These are phyloP conservation scores for Odontothrips loti DNA, from an alignment of 2,888 invertebrate species.

Conservation along the genomic window DNA sequence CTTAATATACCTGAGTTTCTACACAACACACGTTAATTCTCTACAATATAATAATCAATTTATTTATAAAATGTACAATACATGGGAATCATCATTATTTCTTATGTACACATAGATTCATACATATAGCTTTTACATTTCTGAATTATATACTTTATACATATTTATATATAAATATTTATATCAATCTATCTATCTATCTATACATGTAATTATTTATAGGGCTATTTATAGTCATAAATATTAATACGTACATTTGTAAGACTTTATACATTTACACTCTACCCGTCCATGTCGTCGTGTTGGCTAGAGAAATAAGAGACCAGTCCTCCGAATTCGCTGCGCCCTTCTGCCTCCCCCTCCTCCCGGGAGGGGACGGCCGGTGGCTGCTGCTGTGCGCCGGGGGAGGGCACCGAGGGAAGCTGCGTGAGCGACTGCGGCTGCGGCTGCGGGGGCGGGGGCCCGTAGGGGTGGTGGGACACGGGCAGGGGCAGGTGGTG, in stretches of 20 bases:
- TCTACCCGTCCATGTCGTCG: conserved; percentile 54
- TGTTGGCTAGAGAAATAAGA: conserved; percentile 89
- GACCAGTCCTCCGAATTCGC: conserved; percentile 85
- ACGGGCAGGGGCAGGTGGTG: conserved; percentile 38
- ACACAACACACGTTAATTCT: not conserved
- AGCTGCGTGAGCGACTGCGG: conserved; percentile 37
- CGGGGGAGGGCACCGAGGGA: conserved; percentile 34
- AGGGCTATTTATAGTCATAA: not conserved
- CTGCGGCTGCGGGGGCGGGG: conserved; percentile 40
- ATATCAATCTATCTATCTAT: not conserved
- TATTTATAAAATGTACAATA: conserved; percentile 15
- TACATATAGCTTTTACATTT: not conserved
- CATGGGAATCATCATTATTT: not conserved
- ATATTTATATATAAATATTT: not conserved
- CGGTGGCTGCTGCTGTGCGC: conserved; percentile 33
- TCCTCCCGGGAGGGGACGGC: conserved; percentile 35
- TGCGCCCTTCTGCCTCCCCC: conserved; percentile 45
- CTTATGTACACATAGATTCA: conserved; percentile 12
- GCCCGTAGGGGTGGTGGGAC: conserved; percentile 38
- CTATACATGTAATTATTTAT: not conserved
- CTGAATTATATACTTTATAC: not conserved
- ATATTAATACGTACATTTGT: not conserved
- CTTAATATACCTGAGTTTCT: not conserved
- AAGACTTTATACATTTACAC: not conserved
- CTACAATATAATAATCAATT: not conserved